Conservation (phyloP, 2,797 vertebrate genomes). For the Allobates femoralis region DNA sequence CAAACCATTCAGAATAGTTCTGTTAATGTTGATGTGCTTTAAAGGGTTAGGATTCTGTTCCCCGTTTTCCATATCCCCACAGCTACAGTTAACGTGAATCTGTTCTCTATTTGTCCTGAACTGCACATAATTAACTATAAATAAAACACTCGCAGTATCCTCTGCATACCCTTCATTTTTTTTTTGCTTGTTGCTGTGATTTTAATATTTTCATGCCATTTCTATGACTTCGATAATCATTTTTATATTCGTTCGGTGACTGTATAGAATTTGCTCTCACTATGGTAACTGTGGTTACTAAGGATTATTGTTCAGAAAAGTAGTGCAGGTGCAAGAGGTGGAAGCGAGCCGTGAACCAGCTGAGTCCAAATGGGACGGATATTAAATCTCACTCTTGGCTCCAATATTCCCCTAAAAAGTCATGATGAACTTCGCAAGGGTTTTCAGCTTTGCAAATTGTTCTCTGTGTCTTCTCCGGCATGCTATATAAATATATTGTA, state of each 20-base stretch:
- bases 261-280: conserved; percentile 38
- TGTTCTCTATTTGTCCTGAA: conserved; percentile 31
- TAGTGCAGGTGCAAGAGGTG: conserved; percentile 47
- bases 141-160: background rate
- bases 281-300: conserved; percentile 57
- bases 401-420: conserved; percentile 20
- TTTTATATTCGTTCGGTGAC: conserved; percentile 36
- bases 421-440: conserved; percentile 8
- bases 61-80: conserved; percentile 17
- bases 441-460: conserved; percentile 15
- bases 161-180: background rate
- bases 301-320: conserved; percentile 33
- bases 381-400: conserved; percentile 34
- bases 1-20: background rate
- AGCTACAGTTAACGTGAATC: conserved; percentile 22
- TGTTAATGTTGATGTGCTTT: conserved; percentile 32
- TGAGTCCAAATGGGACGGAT: conserved; percentile 21
- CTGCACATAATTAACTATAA: conserved; percentile 10
- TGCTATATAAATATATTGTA: background rate
- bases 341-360: conserved; percentile 23
- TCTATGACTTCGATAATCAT: conserved; percentile 39
- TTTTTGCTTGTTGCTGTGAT: background rate
- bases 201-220: conserved; percentile 36
- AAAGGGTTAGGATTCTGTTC: conserved; percentile 12
- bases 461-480: background rate